phyloP scores from a whole-genome alignment of 2,888 invertebrate species.

The Hylaea fasciaria region DNA sequence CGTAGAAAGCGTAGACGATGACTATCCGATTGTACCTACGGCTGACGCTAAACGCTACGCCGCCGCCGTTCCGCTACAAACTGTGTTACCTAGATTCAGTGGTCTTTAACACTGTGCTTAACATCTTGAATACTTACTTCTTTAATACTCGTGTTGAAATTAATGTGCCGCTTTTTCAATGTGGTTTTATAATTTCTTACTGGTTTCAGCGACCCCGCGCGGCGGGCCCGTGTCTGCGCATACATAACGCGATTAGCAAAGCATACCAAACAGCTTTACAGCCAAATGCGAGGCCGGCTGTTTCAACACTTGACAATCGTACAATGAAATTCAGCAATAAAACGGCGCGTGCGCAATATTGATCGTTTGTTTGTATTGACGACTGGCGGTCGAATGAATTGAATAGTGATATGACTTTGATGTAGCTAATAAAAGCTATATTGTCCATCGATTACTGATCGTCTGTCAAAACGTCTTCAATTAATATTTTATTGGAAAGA shows the following conservation, averaged over 20 bases:
- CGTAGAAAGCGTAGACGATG: too few relatives aligned
- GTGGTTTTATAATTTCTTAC: constrained; percentile 41
- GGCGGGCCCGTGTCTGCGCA: constrained; percentile 72
- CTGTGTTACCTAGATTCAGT: too few relatives aligned
- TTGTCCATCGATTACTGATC: constrained; percentile 1
- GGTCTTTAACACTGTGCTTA: too few relatives aligned
- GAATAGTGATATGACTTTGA: constrained; percentile 11
- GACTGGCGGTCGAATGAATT: constrained; percentile 14
- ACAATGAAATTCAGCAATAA: constrained; percentile 55
- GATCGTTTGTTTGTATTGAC: constrained; percentile 38
- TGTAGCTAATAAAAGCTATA: background rate
- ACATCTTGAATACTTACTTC: too few relatives aligned
- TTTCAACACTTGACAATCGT: constrained; percentile 59
- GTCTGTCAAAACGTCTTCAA: background rate
- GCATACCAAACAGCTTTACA: constrained; percentile 48
- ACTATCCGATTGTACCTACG: too few relatives aligned
- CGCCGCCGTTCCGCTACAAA: too few relatives aligned
- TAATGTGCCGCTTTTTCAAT: background rate
- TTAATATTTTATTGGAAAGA: too few relatives aligned
- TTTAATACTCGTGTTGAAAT: too few relatives aligned
- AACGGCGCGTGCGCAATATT: constrained; percentile 45
- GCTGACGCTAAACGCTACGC: too few relatives aligned
- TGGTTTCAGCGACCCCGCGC: constrained; percentile 57
- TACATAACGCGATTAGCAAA: constrained; percentile 72
- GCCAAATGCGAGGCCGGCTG: constrained; percentile 47